Evolutionary conservation across 2,888 invertebrate genomes (phyloP).

Genomic region (Anoplius nigerrimus): DNA sequence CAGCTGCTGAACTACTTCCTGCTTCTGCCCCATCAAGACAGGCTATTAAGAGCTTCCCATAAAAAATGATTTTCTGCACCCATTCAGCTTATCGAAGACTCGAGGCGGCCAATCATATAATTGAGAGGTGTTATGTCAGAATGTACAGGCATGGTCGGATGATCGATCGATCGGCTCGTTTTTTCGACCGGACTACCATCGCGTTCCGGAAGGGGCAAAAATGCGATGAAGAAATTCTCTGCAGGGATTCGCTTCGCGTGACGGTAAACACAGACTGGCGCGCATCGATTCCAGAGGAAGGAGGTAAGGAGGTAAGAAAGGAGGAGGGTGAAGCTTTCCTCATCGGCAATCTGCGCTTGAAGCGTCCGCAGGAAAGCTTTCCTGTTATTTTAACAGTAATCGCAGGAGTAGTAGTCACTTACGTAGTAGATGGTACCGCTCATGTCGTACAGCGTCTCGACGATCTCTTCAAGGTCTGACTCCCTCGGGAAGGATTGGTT

Average conservation of each 20-base stretch:
- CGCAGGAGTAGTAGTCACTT: constrained; percentile 25
- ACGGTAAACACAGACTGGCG: background rate
- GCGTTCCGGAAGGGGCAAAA: no score
- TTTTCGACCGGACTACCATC: no score
- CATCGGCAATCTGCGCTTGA: background rate
- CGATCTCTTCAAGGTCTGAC: constrained; percentile 53
- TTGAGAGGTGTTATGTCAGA: no score
- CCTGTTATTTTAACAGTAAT: background rate
- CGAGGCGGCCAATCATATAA: no score
- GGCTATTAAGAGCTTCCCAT: no score
- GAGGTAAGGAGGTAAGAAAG: background rate
- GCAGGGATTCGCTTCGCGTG: background rate
- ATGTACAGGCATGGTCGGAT: no score
- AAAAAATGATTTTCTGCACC: no score
- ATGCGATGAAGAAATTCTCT: background rate
- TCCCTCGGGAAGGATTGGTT: constrained; percentile 46
- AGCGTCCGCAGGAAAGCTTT: background rate
- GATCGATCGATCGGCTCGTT: no score
- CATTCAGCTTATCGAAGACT: no score
- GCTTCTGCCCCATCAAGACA: no score
- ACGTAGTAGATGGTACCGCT: constrained; percentile 56
- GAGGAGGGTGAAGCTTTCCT: background rate
- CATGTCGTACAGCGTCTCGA: constrained; percentile 55
- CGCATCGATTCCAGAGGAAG: background rate
- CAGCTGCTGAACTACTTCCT: constrained; percentile 2